Conservation (phyloP, 2,113 vertebrate genomes). For the Phalacrocorax pelagicus region DNA sequence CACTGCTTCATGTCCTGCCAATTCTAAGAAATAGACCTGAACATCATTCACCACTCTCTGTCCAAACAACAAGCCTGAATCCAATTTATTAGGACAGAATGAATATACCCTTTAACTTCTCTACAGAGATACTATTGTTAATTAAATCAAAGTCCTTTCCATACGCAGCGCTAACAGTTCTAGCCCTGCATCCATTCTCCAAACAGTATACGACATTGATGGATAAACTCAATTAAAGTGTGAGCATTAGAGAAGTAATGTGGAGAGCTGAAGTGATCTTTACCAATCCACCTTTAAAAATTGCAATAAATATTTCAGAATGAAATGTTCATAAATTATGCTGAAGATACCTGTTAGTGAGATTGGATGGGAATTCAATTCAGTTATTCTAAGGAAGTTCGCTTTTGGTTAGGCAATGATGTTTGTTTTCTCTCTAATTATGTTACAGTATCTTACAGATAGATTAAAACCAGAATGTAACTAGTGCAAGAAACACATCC, state of each 20-base stretch:
- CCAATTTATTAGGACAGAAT: constrained; percentile 37
- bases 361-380: constrained; percentile 50
- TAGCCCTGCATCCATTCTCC: constrained; percentile 49
- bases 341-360: constrained; percentile 26
- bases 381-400: constrained; percentile 56
- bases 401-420: neutral
- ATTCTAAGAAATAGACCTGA: neutral
- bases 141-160: constrained; percentile 70
- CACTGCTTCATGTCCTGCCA: neutral
- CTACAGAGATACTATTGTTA: constrained; percentile 58
- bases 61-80: neutral
- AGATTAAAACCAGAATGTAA: neutral
- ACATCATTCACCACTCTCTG: neutral
- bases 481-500: neutral
- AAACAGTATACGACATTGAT: constrained; percentile 71
- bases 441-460: neutral
- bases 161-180: constrained; percentile 33
- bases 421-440: constrained; percentile 30
- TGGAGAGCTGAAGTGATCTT: constrained; percentile 64
- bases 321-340: constrained; percentile 66
- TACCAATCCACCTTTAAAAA: constrained; percentile 70
- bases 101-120: constrained; percentile 58
- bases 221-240: constrained; percentile 76
- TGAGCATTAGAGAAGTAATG: constrained; percentile 66
- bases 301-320: constrained; percentile 69